Evolutionary conservation across 1,140 invertebrate species (phyloP).

Genomic region (Vanessa tameamea): DNA sequence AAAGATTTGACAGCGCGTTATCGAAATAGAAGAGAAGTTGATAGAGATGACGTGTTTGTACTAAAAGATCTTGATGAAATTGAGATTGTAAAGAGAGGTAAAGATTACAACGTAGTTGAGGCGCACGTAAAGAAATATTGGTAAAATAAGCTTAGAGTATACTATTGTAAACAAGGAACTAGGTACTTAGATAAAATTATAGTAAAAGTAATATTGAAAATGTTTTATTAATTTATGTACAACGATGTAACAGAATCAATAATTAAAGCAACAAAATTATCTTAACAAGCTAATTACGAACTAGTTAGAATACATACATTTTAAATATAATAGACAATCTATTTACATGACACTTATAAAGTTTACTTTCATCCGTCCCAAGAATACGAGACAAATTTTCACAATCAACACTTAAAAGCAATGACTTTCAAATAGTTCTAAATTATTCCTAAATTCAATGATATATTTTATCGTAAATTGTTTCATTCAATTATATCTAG

Average conservation of each 20-base stretch:
- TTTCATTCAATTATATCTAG: too few species aligned
- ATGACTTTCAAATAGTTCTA: too few species aligned
- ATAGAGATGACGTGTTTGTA: constrained; percentile 53
- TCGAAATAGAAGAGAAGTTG: constrained; percentile 52
- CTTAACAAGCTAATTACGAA: not conserved
- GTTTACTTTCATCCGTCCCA: constrained; percentile 41
- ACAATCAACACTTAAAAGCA: too few species aligned
- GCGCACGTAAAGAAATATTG: constrained; percentile 62
- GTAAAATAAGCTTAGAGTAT: constrained; percentile 33
- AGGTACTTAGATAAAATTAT: not conserved
- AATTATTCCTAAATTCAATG: too few species aligned
- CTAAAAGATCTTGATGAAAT: constrained; percentile 68
- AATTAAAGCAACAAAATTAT: constrained; percentile 13
- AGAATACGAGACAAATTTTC: not conserved
- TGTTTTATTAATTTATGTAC: constrained; percentile 1
- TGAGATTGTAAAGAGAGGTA: constrained; percentile 53
- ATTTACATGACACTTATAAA: constrained; percentile 56
- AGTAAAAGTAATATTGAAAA: not conserved
- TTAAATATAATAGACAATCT: constrained; percentile 37
- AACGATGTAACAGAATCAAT: not conserved
- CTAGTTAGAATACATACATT: constrained; percentile 13
- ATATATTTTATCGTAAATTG: too few species aligned
- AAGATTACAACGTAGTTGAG: constrained; percentile 57
- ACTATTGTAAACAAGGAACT: too few species aligned
- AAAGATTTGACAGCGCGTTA: constrained; percentile 33